Evolutionary conservation across 2,113 vertebrate genomes (phyloP), one percentile per base, ranked within the genome.

Genomic region (Nothoprocta perdicaria): DNA sequence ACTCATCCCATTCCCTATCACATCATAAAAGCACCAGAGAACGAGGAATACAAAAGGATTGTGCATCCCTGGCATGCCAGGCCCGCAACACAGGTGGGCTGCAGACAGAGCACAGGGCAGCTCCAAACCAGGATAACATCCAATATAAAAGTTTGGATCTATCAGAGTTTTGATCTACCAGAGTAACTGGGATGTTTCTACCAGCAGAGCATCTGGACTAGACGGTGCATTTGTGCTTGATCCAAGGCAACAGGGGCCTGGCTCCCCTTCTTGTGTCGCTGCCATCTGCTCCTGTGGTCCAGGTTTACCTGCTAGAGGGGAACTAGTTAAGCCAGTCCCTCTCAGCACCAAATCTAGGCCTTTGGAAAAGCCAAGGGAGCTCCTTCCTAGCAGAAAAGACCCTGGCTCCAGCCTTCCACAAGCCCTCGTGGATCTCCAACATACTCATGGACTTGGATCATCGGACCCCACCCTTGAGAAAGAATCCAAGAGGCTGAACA

Each of bases 401-500:
- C 71, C 26, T 91, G 68, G 60, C 60, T 84, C 82, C 40, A 92
- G 68, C 46, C 52, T 67, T 87, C 82, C 79, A 63, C 50, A 82
- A 85, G 57, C 23, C 61, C 19, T 63, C 2, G 0, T 92, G 76
- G 65, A 68, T 94, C 68, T 41, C 61, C 21, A 88, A 61, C 79
- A 78, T 74, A 45, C 79, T 89, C 57, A 66, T 4, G 14, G 46
- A 73, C 87, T 93, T 82, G 79, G 75, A 83, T 92, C 84, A 88
- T 90, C 68, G 73, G 60, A 84, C 71, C 71, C 81, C 89, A 63
- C 76, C 79, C 76, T 43, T 71, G 65, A 92, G 87, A 94, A 92
- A 88, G 84, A 89, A 95, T 94, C 87, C 91, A 86, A 83, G 79
- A 87, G 43, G 33, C 65, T 80, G 73, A 92, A 92, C 72, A 95